Percentiles rank a stretch among this genome's conserved stretches.
Evolutionary conservation across 2,797 vertebrate genomes (phyloP).

Genomic region (Alosa sapidissima): DNA sequence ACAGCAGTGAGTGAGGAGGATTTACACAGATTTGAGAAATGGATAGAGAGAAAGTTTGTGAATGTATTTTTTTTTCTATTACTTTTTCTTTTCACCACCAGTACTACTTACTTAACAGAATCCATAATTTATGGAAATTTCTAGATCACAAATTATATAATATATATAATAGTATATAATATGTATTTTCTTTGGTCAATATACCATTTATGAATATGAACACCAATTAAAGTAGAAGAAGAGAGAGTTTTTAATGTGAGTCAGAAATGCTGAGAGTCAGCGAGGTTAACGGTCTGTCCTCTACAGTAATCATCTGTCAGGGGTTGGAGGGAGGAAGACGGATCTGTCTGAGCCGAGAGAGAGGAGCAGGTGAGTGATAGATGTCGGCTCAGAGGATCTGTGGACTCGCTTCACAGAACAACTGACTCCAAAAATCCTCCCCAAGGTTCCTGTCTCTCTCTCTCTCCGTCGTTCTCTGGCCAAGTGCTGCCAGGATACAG

Average conservation of each 20-base stretch:
- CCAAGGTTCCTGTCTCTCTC: conserved; percentile 48
- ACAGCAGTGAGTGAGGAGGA: too few relatives aligned
- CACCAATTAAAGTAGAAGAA: background rate
- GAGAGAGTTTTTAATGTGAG: background rate
- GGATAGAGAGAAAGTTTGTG: background rate
- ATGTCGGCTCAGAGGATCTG: conserved; percentile 28
- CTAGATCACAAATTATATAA: too few relatives aligned
- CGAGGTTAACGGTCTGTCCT: conserved; percentile 2
- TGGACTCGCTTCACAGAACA: conserved; percentile 43
- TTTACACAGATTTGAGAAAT: background rate
- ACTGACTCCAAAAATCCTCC: conserved; percentile 29
- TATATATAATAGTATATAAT: too few relatives aligned
- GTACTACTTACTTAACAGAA: background rate
- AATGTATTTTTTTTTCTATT: background rate
- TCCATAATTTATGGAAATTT: too few relatives aligned
- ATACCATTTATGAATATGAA: background rate
- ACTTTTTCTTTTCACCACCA: background rate
- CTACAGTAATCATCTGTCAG: background rate
- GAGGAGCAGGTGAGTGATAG: conserved; percentile 4
- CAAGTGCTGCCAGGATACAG: conserved; percentile 28
- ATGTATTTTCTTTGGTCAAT: background rate
- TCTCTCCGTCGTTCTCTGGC: conserved; percentile 37
- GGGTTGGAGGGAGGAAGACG: background rate
- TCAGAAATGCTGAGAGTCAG: background rate
- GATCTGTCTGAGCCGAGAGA: background rate